Evolutionary conservation across 2,888 invertebrate species (phyloP).

Genomic region (Dasysyrphus albostriatus): DNA sequence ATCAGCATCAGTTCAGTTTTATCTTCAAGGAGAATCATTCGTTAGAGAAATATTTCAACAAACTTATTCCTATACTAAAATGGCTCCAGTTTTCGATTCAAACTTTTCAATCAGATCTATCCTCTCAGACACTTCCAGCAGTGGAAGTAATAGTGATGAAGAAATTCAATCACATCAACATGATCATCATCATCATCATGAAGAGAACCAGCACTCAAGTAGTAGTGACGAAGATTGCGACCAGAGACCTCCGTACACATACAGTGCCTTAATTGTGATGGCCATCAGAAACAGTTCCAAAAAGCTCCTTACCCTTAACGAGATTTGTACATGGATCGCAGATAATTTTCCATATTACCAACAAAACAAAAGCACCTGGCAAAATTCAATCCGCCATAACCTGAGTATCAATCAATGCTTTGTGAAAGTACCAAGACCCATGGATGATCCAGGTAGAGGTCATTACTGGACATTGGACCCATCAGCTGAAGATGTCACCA

Average conservation of each 20-base stretch:
- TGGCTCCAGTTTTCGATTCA: conserved; percentile 50
- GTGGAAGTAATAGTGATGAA: conserved; percentile 33
- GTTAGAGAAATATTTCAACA: background rate
- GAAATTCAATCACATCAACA: conserved; percentile 30
- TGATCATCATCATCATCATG: background rate
- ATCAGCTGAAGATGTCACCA: conserved; percentile 97
- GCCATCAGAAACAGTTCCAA: conserved; percentile 97
- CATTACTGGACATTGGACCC: conserved; percentile 99
- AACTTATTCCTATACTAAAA: background rate
- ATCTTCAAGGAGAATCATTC: conserved; percentile 3
- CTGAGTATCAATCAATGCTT: conserved; percentile 93
- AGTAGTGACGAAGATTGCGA: conserved; percentile 42
- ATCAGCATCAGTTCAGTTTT: conserved; percentile 21
- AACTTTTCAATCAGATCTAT: conserved; percentile 53
- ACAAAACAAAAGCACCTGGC: conserved; percentile 99
- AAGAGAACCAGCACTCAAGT: conserved; percentile 18
- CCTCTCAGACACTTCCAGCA: conserved; percentile 46
- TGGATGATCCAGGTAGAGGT: conserved; percentile 99
- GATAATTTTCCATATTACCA: conserved; percentile 97
- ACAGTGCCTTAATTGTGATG: conserved; percentile 99
- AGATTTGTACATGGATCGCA: conserved; percentile 99
- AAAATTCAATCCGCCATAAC: conserved; percentile 90
- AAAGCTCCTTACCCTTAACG: conserved; percentile 95
- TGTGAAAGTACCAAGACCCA: conserved; percentile 96
- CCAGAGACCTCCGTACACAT: conserved; percentile 93